Evolutionary conservation across 2,797 vertebrate species (phyloP).

Genomic region (Jordanella pulchra): DNA sequence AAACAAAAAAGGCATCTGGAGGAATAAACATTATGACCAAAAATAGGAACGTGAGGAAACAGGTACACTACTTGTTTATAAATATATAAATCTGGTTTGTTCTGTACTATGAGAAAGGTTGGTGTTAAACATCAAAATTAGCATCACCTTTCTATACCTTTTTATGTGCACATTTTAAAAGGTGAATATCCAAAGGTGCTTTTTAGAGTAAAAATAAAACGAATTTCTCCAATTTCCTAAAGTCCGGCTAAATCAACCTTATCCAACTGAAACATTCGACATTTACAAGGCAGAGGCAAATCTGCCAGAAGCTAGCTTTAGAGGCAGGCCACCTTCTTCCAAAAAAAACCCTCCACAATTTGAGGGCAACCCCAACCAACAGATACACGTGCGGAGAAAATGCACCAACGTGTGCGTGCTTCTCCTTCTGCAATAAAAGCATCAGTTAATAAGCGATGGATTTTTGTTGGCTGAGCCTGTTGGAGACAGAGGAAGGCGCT

Average conservation of each 20-base stretch:
- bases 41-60: no score
- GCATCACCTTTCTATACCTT: not conserved
- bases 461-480: constrained; percentile 43
- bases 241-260: not conserved
- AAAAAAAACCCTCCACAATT: not conserved
- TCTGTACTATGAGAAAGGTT: not conserved
- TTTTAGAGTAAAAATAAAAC: not conserved
- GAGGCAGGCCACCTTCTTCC: constrained; percentile 11
- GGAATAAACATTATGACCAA: no score
- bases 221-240: not conserved
- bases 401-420: constrained; percentile 6
- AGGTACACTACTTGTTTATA: not conserved
- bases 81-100: not conserved
- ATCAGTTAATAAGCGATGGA: constrained; percentile 57
- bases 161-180: not conserved
- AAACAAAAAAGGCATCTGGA: not conserved
- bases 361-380: constrained; percentile 11
- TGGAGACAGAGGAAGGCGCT: constrained; percentile 57
- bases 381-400: constrained; percentile 6
- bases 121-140: not conserved
- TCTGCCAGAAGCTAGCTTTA: not conserved
- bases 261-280: constrained; percentile 9
- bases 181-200: not conserved
- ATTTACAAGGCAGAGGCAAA: constrained; percentile 9
- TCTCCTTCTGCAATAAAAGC: constrained; percentile 43